Evolutionary conservation across 2,888 invertebrate species (phyloP).

Genomic region (Ophonus ardosiacus): DNA sequence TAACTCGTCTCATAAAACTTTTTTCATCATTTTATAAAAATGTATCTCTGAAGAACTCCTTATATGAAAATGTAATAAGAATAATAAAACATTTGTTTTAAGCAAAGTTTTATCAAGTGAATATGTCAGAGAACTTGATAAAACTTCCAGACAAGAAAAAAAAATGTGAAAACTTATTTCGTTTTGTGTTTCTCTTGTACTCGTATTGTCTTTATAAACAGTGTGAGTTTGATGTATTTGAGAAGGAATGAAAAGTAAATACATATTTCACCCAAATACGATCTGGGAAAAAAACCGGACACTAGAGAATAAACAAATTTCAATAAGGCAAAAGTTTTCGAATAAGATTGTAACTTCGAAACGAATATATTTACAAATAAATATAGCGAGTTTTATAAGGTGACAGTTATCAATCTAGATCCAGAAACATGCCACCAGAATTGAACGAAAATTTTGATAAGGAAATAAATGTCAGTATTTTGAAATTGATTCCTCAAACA

Average conservation of each 20-base stretch:
- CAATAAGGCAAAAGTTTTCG: neutral
- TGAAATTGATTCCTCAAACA: too few species aligned
- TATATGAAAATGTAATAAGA: constrained; percentile 40
- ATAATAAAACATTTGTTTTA: constrained; percentile 43
- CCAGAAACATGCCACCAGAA: too few species aligned
- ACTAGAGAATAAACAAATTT: neutral
- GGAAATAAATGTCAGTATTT: too few species aligned
- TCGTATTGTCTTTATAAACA: constrained; percentile 44
- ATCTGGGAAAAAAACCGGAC: neutral
- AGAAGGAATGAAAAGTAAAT: constrained; percentile 23
- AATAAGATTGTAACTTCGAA: neutral
- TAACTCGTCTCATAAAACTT: constrained; percentile 2
- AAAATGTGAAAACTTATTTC: constrained; percentile 1
- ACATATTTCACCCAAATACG: constrained; percentile 26
- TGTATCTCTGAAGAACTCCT: neutral
- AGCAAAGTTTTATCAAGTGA: constrained; percentile 1
- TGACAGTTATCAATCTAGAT: too few species aligned
- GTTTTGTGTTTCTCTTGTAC: constrained; percentile 1
- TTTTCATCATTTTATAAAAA: constrained; percentile 29
- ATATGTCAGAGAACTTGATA: constrained; percentile 29
- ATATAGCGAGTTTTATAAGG: neutral
- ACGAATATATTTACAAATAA: neutral
- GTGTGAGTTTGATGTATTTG: constrained; percentile 2
- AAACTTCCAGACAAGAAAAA: constrained; percentile 18
- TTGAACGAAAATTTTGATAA: too few species aligned